Evolutionary conservation across 2,113 vertebrate species (phyloP), one percentile per base, ranked within the genome.

Genomic region (Acanthochromis polyacanthus): DNA sequence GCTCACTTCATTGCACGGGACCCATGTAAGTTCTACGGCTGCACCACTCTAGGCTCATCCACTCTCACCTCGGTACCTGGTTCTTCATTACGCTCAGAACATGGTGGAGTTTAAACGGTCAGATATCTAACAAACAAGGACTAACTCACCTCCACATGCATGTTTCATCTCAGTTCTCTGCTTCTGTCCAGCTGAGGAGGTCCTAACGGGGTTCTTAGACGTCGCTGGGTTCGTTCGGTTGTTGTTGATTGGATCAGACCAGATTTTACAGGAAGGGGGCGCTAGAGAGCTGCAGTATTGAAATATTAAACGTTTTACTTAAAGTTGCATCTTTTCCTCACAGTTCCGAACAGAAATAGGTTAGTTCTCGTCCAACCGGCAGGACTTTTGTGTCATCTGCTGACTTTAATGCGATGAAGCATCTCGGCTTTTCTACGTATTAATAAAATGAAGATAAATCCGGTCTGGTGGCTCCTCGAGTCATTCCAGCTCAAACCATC

Each of bases 1-100:
- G 96, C 98, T 79, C 97, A 99, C 95, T 97, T 99, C 96, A 98
- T 99, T 90, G 96, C 97, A 94, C 97, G 97, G 93, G 98, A 99
- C 95, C 97, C 98, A 95, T 99, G 97, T 99, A 96, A 99, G 97
- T 93, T 97, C 91, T 91, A 88, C 88, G 78, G 93, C 92, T 93
- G 92, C 93, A 92, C 86, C 84, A 90, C 86, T 92, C 7, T 68
- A 82, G 93, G 92, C 88, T 91, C 91, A 87, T 91, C 78, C 92
- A 90, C 91, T 88, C 78, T 88, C 93, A 90, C 88, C 75, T 58
- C 67, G 81, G 58, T 71, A 25, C 48, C 58, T 64, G 38, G 38
- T 59, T 61, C 38, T 12, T 12, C 55, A 60, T 75, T 1, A 3
- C 1, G 48, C 25, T 72, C 60, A 30, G 30, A 5, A 30, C 30